Conservation (phyloP, 2,888 invertebrate species). For the Rhyacophila evoluta region DNA sequence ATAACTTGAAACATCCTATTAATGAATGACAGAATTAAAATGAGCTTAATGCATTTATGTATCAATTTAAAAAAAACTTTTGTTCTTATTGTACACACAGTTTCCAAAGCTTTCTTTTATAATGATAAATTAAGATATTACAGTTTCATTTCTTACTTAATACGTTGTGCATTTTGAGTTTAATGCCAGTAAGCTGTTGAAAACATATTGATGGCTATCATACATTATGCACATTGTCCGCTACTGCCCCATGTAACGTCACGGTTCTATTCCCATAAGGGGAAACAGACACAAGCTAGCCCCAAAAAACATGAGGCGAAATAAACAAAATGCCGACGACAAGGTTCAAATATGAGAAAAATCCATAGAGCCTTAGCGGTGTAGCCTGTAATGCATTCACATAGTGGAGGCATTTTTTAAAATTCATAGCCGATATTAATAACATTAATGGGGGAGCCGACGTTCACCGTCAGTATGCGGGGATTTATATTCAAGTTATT, state of each 20-base stretch:
- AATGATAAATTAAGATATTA: too few species aligned
- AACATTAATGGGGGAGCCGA: constrained; percentile 47
- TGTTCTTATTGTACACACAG: too few species aligned
- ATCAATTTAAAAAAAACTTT: too few species aligned
- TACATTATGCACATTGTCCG: background rate
- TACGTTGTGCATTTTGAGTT: too few species aligned
- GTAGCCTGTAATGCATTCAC: constrained; percentile 41
- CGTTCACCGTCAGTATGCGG: constrained; percentile 23
- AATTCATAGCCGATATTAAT: constrained; percentile 53
- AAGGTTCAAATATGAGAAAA: constrained; percentile 35
- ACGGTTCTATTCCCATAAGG: background rate
- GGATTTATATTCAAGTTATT: constrained; percentile 34
- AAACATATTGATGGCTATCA: background rate
- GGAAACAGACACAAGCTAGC: background rate
- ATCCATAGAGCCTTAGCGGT: background rate
- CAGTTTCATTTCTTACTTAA: too few species aligned
- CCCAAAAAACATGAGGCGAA: background rate
- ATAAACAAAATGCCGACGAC: background rate
- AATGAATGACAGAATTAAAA: too few species aligned
- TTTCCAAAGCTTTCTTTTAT: too few species aligned
- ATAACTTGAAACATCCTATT: too few species aligned
- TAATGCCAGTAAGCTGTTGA: too few species aligned
- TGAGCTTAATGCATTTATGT: too few species aligned
- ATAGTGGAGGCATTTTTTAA: constrained; percentile 48
- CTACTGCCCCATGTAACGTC: background rate